A percentile compares a stretch with the other conserved stretches of the same genome.
These are phyloP conservation scores for Muscicapa comitata DNA, from an alignment of 2,797 vertebrate genomes.

Conservation along the genomic window DNA sequence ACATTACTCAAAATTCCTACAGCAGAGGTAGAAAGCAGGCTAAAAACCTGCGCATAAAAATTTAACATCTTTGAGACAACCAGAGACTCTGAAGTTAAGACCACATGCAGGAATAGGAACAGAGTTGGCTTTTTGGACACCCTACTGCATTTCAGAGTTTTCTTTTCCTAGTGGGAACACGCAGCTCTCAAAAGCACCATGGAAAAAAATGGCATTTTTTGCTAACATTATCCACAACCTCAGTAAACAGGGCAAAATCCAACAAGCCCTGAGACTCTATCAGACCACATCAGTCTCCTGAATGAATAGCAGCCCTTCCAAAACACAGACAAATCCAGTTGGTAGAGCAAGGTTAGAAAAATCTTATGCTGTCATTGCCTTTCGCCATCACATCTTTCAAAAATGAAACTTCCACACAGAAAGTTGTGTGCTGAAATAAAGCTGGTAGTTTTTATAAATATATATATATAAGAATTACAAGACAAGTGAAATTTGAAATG, in stretches of 20 bases:
- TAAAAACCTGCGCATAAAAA: background rate
- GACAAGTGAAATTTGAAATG: background rate
- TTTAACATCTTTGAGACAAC: background rate
- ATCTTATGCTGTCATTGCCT: background rate
- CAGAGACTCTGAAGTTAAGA: background rate
- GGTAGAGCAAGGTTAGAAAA: background rate
- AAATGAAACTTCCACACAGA: background rate
- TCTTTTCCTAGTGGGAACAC: background rate
- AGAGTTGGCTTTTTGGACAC: background rate
- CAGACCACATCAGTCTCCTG: background rate
- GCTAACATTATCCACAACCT: background rate
- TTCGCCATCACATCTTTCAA: background rate
- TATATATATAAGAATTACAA: background rate
- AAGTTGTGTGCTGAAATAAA: background rate
- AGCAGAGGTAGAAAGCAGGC: background rate
- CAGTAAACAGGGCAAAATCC: background rate
- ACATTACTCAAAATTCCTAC: background rate
- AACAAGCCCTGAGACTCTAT: background rate
- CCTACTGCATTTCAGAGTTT: background rate
- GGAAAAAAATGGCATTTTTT: background rate
- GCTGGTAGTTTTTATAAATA: background rate
- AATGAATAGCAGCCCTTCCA: background rate
- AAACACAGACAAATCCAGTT: background rate
- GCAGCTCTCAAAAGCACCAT: background rate
- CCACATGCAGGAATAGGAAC: background rate